Evolutionary conservation across 2,888 invertebrate genomes (phyloP), one percentile per base, ranked within the genome.

Genomic region (Eutolmus rufibarbis): DNA sequence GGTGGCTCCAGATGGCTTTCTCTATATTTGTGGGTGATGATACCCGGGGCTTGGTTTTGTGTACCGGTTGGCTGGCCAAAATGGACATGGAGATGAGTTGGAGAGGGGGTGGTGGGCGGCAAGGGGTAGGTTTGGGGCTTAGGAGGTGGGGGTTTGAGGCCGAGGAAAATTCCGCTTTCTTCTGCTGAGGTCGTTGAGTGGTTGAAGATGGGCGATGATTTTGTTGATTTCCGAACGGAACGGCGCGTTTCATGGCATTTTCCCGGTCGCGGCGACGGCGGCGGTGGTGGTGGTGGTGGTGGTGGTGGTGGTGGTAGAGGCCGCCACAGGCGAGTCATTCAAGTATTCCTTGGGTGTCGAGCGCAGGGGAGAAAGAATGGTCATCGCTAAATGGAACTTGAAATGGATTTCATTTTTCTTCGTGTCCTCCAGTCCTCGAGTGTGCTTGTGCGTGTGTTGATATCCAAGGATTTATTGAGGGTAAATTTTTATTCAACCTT

Each of bases 151-250:
- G 16, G 43, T 46, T 46, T 14, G 43, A 46, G 14, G 16, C 28
- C n/a, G 74, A 76, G 46, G 76, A 86, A 86, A 74, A 76, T 66
- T 74, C 66, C 74, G 37, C 51, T 57, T 77, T 86, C 86, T 86
- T 86, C 66, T 77, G 31, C 37, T 77, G 56, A 86, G 86, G 86
- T 86, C 86, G 78, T 56, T 86, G 86, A 86, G 86, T 86, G 86
- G 86, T 78, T 86, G 86, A 86, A 86, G 86, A 86, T 57, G 86
- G 74, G 56, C 77, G 78, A 86, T 86, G 86, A 86, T 86, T 86
- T 78, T 77, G 86, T 86, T 86, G 86, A 86, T 86, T 86, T 86
- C 57, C 78, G 76, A 57, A 82, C 66, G 82, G 66, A 81, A 82
- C 57, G 57, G 66, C 66, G 66, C 66, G 28, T 66, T 66, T 66